These are phyloP conservation scores for Siphlonurus alternatus DNA, from an alignment of 2,888 invertebrate genomes.

Conservation along the genomic window DNA sequence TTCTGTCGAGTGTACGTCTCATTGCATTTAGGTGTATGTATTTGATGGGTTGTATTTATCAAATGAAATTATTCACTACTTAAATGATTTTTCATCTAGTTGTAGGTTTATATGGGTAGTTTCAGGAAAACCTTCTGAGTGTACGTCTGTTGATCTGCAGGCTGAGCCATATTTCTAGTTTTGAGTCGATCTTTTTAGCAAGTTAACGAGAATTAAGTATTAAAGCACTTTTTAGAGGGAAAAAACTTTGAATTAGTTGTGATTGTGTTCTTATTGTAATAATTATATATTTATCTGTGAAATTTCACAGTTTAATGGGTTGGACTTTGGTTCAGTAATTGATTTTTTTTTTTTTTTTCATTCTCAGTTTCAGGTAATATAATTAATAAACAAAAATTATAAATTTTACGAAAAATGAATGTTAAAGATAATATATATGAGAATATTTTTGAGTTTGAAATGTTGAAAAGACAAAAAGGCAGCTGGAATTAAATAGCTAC, in stretches of 20 bases:
- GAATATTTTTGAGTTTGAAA: not conserved
- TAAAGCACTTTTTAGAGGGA: too few species aligned
- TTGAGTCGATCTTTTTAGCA: constrained; percentile 13
- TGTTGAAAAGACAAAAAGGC: not conserved
- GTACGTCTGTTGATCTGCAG: too few species aligned
- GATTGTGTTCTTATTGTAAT: constrained; percentile 17
- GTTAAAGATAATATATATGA: not conserved
- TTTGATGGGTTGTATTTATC: constrained; percentile 18
- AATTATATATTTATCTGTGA: constrained; percentile 5
- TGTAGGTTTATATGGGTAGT: constrained; percentile 17
- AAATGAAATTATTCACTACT: constrained; percentile 17
- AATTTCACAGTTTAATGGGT: constrained; percentile 16
- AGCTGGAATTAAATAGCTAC: constrained; percentile 10
- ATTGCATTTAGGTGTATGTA: constrained; percentile 18
- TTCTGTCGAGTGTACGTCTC: constrained; percentile 18
- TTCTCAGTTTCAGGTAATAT: not conserved
- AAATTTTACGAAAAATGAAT: not conserved
- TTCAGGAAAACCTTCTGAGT: constrained; percentile 16
- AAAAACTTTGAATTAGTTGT: constrained; percentile 15
- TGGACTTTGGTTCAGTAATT: constrained; percentile 19
- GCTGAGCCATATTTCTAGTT: constrained; percentile 16
- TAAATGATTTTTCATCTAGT: constrained; percentile 17
- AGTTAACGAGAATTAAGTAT: constrained; percentile 12
- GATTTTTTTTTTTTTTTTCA: constrained; percentile 13
- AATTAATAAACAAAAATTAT: not conserved